phyloP scores from a whole-genome alignment of 2,888 invertebrate species.

The Xestia ashworthii region DNA sequence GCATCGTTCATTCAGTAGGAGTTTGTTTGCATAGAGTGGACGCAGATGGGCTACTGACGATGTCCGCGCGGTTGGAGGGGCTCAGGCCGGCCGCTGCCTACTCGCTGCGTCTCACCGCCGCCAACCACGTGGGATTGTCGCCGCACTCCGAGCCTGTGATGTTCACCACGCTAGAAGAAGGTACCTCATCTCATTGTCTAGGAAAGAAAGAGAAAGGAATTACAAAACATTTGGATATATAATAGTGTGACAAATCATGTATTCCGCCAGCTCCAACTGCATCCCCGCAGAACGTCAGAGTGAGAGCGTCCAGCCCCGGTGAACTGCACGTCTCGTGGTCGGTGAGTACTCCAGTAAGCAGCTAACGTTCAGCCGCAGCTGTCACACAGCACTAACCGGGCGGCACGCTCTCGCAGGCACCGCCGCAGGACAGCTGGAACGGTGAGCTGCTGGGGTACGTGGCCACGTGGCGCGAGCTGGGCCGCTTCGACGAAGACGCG shows the following conservation, averaged over 20 bases:
- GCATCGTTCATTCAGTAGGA: not conserved
- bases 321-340: slow-evolving; percentile 94
- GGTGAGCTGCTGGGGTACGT: slow-evolving; percentile 94
- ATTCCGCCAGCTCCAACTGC: slow-evolving; percentile 91
- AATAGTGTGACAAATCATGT: slow-evolving; percentile 10
- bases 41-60: slow-evolving; percentile 63
- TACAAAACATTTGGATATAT: not conserved
- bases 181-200: slow-evolving; percentile 75
- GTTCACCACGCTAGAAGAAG: slow-evolving; percentile 94
- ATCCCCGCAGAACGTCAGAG: slow-evolving; percentile 92
- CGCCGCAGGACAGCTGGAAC: slow-evolving; percentile 92
- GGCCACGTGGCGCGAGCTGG: slow-evolving; percentile 90
- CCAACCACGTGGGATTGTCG: slow-evolving; percentile 93
- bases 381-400: not conserved
- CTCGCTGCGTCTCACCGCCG: slow-evolving; percentile 92
- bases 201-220: not conserved
- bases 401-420: slow-evolving; percentile 86
- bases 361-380: not conserved
- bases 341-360: slow-evolving; percentile 82
- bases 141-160: slow-evolving; percentile 92
- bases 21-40: slow-evolving; percentile 65
- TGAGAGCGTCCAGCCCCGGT: slow-evolving; percentile 92
- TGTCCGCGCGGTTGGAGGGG: slow-evolving; percentile 82
- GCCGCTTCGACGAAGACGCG: slow-evolving; percentile 70
- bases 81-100: slow-evolving; percentile 93